Percentiles rank a stretch among this genome's conserved stretches.
Conservation (phyloP, 2,797 vertebrate genomes). For the Luscinia luscinia region DNA sequence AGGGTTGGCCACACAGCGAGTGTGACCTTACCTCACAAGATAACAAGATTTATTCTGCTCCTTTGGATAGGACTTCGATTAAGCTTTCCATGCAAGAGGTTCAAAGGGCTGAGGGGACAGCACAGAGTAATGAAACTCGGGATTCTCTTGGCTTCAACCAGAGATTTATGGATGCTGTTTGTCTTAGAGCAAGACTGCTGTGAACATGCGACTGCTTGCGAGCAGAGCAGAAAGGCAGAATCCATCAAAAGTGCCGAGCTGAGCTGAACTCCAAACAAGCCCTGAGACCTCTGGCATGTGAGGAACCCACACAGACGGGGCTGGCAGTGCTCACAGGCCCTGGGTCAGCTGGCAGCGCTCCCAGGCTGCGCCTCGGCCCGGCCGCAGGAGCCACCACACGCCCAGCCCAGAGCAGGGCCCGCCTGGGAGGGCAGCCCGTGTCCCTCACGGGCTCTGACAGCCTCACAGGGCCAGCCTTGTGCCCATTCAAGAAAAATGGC, state of each 20-base stretch:
- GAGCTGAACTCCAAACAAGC: conserved; percentile 50
- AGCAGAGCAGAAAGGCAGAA: conserved; percentile 24
- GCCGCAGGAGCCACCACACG: background rate
- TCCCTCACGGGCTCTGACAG: background rate
- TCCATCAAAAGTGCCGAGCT: background rate
- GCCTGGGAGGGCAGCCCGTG: background rate
- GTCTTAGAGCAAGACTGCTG: conserved; percentile 7
- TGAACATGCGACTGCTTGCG: background rate
- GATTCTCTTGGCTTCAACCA: background rate
- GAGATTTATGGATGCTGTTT: conserved; percentile 45
- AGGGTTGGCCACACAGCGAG: background rate
- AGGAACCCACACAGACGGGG: conserved; percentile 41
- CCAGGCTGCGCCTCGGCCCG: conserved; percentile 2
- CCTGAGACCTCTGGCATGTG: conserved; percentile 29
- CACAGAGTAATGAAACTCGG: background rate
- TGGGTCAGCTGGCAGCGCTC: conserved; percentile 44
- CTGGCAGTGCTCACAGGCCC: background rate
- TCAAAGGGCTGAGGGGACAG: conserved; percentile 4
- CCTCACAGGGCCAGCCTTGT: background rate
- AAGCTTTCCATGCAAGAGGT: background rate
- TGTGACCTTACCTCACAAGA: background rate
- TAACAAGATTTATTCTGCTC: conserved; percentile 46
- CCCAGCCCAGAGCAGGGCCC: background rate
- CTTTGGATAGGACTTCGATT: background rate
- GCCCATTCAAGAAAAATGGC: background rate